These are phyloP conservation scores for Betta splendens DNA, from an alignment of 2,797 vertebrate species.

Conservation along the genomic window DNA sequence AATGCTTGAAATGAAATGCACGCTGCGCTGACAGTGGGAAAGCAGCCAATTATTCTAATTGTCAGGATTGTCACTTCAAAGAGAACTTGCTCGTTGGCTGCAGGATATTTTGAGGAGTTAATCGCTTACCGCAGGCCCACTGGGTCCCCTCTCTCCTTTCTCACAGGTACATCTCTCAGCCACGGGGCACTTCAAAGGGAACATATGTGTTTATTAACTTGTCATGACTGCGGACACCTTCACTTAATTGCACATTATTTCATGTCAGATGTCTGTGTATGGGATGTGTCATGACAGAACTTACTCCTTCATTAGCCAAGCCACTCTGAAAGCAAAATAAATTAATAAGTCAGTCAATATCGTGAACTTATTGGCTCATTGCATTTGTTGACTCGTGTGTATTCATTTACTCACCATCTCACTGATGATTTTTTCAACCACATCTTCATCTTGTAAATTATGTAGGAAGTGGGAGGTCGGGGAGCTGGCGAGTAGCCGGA, in stretches of 20 bases:
- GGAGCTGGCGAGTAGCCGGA: constrained; percentile 86
- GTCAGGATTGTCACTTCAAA: constrained; percentile 44
- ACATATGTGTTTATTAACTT: constrained; percentile 42
- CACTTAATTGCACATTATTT: constrained; percentile 15
- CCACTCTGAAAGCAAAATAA: constrained; percentile 80
- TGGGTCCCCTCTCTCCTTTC: constrained; percentile 88
- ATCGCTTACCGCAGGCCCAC: constrained; percentile 87
- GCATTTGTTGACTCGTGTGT: too few species aligned
- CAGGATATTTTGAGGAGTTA: constrained; percentile 21
- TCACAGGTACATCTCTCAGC: constrained; percentile 86
- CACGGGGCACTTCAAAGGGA: constrained; percentile 84
- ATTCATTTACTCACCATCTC: constrained; percentile 84
- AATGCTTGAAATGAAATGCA: too few species aligned
- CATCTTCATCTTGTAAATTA: constrained; percentile 86
- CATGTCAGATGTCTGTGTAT: constrained; percentile 15
- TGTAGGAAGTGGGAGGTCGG: constrained; percentile 85
- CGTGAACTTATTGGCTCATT: too few species aligned
- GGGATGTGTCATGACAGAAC: constrained; percentile 42
- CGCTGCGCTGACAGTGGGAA: constrained; percentile 30
- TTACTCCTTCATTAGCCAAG: constrained; percentile 87
- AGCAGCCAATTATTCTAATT: constrained; percentile 55
- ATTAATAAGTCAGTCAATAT: constrained; percentile 40
- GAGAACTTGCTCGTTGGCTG: constrained; percentile 23
- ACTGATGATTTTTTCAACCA: constrained; percentile 83
- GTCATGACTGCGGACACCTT: constrained; percentile 1